Base-by-base conservation (phyloP, 2,113 vertebrate species). In the Datnioides undecimradiatus region DNA sequence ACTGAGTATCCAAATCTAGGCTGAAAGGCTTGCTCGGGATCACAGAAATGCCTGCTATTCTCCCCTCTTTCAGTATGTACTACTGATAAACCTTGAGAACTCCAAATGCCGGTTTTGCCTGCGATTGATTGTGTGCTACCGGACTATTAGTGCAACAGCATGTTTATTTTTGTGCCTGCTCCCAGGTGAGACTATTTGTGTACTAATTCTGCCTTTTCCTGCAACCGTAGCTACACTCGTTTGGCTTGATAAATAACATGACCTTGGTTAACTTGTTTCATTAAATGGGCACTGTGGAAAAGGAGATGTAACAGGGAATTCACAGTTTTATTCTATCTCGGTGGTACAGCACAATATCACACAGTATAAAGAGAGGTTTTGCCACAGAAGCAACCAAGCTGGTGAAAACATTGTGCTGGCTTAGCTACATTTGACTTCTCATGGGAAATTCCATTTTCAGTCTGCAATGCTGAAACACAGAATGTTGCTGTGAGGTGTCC, bases 391-490 rank as follows among this genome's bases (percentile, higher is more conserved):
- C 17, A 58, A 64, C 40, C 68, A 38, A 58, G 68, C 41, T 65
- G 51, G 69, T 36, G 46, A 82, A 85, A 69, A 81, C 33, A 64
- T 82, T 79, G 67, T 71, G 67, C 76, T 85, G 48, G 74, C 59
- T 83, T 77, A 72, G 88, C 83, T 87, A 57, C 81, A 87, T 88
- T 83, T 68, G 78, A 77, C 59, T 79, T 79, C 87, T 88, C 87
- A 8, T 75, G 87, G 81, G 86, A 86, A 89, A 90, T 87, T 86
- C 69, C 63, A 81, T 88, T 85, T 88, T 87, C 65, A 85, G 84
- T 60, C 82, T 72, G 84, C 75, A 59, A 45, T 40, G 84, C 71
- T 90, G 80, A 87, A 86, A 84, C 76, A 72, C 73, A 63, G 55
- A 81, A 75, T 74, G 34, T 36, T 73, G 88, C 84, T 85, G 46